Evolutionary conservation across 2,113 vertebrate species (phyloP).

Genomic region (Aythya baeri): DNA sequence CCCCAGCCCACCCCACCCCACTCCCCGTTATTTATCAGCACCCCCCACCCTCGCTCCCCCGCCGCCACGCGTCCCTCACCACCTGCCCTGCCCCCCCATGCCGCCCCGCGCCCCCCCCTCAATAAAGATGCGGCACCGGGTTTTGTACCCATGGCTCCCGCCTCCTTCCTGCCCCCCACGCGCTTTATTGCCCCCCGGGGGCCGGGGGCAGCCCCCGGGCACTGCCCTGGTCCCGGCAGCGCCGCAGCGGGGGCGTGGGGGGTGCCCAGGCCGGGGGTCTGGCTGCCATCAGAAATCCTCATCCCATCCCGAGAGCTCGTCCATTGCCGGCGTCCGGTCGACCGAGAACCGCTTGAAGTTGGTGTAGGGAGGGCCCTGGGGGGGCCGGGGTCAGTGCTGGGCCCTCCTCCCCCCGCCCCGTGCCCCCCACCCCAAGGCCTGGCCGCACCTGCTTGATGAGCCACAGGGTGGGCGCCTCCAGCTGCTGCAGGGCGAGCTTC

Average conservation of each 20-base stretch:
- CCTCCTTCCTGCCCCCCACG: background rate
- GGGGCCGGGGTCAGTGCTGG: too few relatives aligned
- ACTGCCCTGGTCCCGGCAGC: too few relatives aligned
- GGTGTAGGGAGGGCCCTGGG: slow-evolving; percentile 80
- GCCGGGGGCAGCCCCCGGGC: too few relatives aligned
- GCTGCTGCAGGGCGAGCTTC: slow-evolving; percentile 78
- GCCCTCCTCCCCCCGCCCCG: background rate
- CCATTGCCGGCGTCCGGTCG: slow-evolving; percentile 70
- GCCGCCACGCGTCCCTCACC: background rate
- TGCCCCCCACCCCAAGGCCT: background rate
- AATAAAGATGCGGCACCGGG: slow-evolving; percentile 40
- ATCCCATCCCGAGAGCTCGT: slow-evolving; percentile 83
- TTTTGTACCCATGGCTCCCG: background rate
- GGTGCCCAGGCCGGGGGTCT: too few relatives aligned
- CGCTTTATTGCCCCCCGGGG: background rate
- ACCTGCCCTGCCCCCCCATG: background rate
- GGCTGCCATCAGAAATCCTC: slow-evolving; percentile 71
- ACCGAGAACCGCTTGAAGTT: slow-evolving; percentile 81
- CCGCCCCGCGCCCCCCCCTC: background rate
- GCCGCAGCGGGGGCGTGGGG: too few relatives aligned
- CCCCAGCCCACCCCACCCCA: background rate
- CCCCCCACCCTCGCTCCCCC: background rate
- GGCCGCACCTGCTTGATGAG: slow-evolving; percentile 76
- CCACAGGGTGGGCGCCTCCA: slow-evolving; percentile 77
- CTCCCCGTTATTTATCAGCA: slow-evolving; percentile 50